Base-by-base conservation (phyloP, 2,113 vertebrate species). In the Pleuronectes platessa region DNA sequence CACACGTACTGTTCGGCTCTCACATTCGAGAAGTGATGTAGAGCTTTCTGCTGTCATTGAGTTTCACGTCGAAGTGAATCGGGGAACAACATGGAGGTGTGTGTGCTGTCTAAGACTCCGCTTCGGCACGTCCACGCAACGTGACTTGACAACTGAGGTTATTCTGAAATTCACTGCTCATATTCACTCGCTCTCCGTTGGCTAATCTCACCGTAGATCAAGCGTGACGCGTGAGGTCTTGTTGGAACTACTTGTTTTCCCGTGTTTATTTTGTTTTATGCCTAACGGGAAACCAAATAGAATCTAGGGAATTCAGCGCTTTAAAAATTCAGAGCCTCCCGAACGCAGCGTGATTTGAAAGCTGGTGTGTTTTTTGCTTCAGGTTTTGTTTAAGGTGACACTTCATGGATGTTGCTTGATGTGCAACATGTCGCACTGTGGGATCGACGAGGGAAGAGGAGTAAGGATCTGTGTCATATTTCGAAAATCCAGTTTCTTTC, bases 351-450 rank as follows among this genome's bases (percentile, higher is more conserved):
- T 1, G 47, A 56, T 76, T 61, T 35, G 17, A 27, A 31, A 63
- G 68, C 47, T 59, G 13, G 53, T 21, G 45, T 37, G 49, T 76
- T 68, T 78, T 31, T 73, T 68, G 56, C 42, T 54, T 17, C 70
- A 17, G 51, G 23, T 81, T 79, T 82, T n/a, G 61, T 42, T 83
- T 67, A 35, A 74, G 49, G 6, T 53, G 71, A 51, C 60, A 66
- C 45, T 72, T 66, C 18, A 0, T 21, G 26, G 68, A 82, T 75
- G 61, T 77, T 54, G 62, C 76, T 71, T 61, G 61, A 84, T 27
- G 82, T 86, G 86, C 68, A 73, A 85, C 60, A 84, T 70, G 81
- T 88, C 72, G 76, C 82, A 83, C 81, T 13, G 56, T 2, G 9
- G 72, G 83, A 88, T 85, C 64, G 54, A 56, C 51, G n/a, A 69